A percentile compares a stretch with the other conserved stretches of the same genome.
These are phyloP conservation scores for Drosophila antonietae DNA, from an alignment of 2,888 invertebrate species.

Conservation along the genomic window DNA sequence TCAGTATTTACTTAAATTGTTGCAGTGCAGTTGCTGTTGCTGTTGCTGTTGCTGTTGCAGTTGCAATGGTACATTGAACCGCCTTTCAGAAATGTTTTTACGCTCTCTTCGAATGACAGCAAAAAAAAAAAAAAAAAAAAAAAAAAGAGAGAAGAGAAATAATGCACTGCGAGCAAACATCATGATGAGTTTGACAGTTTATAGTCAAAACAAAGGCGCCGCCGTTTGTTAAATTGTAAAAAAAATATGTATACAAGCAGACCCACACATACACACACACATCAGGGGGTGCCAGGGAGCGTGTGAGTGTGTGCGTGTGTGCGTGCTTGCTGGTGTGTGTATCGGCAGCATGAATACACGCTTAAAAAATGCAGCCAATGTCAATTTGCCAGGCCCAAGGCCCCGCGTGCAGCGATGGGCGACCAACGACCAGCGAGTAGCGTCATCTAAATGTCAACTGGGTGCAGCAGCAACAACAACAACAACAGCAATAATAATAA, in stretches of 20 bases:
- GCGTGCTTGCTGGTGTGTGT: slow-evolving; percentile 30
- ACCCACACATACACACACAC: not conserved
- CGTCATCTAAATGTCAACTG: slow-evolving; percentile 72
- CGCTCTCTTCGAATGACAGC: slow-evolving; percentile 12
- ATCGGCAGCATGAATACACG: slow-evolving; percentile 31
- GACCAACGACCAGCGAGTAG: slow-evolving; percentile 34
- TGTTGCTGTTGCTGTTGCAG: slow-evolving; percentile 20
- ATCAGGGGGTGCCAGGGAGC: slow-evolving; percentile 4
- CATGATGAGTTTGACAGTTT: slow-evolving; percentile 71
- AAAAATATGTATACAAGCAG: slow-evolving; percentile 21
- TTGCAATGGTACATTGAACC: slow-evolving; percentile 43
- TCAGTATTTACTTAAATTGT: slow-evolving; percentile 17
- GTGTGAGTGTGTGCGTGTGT: slow-evolving; percentile 12
- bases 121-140: slow-evolving; percentile 11
- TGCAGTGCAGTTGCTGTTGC: slow-evolving; percentile 27
- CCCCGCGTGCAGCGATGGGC: slow-evolving; percentile 37
- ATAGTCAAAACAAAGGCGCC: slow-evolving; percentile 76
- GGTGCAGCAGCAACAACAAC: slow-evolving; percentile 55
- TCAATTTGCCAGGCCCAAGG: slow-evolving; percentile 72
- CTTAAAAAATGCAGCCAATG: slow-evolving; percentile 58
- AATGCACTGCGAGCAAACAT: slow-evolving; percentile 52
- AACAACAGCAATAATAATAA: slow-evolving; percentile 3
- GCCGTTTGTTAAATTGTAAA: slow-evolving; percentile 64
- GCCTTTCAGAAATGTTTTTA: slow-evolving; percentile 20
- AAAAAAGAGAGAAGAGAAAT: slow-evolving; percentile 19